phyloP scores from a whole-genome alignment of 2,888 invertebrate species.

The Xanthia icteritia region DNA sequence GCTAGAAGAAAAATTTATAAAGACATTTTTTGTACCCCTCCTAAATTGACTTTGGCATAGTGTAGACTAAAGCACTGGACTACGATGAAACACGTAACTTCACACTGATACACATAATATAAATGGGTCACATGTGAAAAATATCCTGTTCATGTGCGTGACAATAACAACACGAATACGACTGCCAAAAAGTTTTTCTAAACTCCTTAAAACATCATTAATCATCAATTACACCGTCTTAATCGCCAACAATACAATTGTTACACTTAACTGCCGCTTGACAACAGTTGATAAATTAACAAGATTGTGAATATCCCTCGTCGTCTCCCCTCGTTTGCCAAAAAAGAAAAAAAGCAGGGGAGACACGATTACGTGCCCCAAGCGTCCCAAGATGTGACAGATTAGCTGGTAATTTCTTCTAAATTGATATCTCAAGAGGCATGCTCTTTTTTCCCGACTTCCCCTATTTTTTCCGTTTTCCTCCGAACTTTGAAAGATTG shows the following conservation, averaged over 20 bases:
- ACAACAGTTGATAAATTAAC: conserved; percentile 86
- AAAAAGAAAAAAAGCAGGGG: conserved; percentile 80
- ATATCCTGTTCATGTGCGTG: not conserved
- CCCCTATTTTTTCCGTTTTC: conserved; percentile 68
- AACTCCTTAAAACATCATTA: conserved; percentile 43
- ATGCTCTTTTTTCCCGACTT: conserved; percentile 71
- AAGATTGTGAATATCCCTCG: conserved; percentile 80
- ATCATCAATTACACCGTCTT: conserved; percentile 50
- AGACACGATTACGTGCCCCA: conserved; percentile 82
- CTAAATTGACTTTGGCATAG: too few relatives aligned
- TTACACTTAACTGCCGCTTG: conserved; percentile 77
- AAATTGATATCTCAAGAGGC: conserved; percentile 89
- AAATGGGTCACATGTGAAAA: not conserved
- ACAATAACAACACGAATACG: not conserved
- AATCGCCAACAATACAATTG: conserved; percentile 65
- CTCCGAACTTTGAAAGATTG: conserved; percentile 80
- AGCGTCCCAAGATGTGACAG: conserved; percentile 88
- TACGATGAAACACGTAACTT: too few relatives aligned
- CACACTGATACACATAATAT: too few relatives aligned
- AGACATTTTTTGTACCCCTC: too few relatives aligned
- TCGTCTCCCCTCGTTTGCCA: conserved; percentile 72
- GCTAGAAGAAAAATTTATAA: too few relatives aligned
- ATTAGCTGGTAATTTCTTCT: conserved; percentile 88
- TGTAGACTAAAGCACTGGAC: too few relatives aligned
- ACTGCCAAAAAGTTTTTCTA: not conserved